Evolutionary conservation across 2,888 invertebrate species (phyloP).

Genomic region (Thyatira batis): DNA sequence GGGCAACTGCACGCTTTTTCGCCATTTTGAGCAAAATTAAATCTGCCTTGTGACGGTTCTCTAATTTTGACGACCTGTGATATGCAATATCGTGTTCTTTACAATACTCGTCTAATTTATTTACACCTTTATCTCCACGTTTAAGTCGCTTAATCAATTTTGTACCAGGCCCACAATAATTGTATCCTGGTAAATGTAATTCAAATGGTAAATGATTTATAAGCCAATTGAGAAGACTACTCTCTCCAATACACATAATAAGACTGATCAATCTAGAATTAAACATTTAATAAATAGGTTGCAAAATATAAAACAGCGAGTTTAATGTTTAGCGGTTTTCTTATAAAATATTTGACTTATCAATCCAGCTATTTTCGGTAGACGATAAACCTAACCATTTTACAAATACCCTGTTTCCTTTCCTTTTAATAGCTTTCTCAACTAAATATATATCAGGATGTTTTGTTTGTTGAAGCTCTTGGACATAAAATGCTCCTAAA

Average conservation of each 20-base stretch:
- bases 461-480: constrained; percentile 18
- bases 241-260: too few species aligned
- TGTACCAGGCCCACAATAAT: constrained; percentile 33
- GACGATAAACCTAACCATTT: constrained; percentile 6
- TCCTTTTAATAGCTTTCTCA: constrained; percentile 13
- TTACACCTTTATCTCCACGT: constrained; percentile 44
- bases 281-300: too few species aligned
- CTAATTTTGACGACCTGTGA: constrained; percentile 13
- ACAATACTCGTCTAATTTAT: constrained; percentile 23
- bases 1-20: constrained; percentile 19
- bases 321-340: too few species aligned
- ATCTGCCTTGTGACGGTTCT: constrained; percentile 45
- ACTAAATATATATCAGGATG: constrained; percentile 12
- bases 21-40: constrained; percentile 37
- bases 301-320: too few species aligned
- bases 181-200: constrained; percentile 32
- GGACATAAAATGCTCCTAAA: constrained; percentile 15
- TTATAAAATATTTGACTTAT: constrained; percentile 21
- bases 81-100: constrained; percentile 28
- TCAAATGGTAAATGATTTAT: too few species aligned
- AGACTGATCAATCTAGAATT: too few species aligned
- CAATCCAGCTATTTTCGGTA: constrained; percentile 22
- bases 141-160: constrained; percentile 32
- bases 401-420: constrained; percentile 2
- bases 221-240: too few species aligned